Base-by-base conservation (phyloP, 1,140 invertebrate species). In the Neodiprion pinetum region DNA sequence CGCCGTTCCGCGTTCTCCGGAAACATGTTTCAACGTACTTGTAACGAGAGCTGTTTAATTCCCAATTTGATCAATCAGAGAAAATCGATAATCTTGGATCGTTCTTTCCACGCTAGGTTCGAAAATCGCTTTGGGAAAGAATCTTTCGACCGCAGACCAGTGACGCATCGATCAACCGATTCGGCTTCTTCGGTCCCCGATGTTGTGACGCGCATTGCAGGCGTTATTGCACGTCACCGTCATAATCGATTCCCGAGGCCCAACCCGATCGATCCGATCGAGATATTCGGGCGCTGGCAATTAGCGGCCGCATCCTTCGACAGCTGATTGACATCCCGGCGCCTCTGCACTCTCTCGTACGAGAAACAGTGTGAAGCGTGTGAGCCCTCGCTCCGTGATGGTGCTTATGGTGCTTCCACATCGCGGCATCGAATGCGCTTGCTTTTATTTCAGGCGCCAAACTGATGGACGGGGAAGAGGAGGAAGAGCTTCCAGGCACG, bases 241-340 rank as follows among this genome's bases (percentile, higher is more conserved):
- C 78, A 80, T 82, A 83, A 83, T 83, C 81, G 82, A 83, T 83
- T 83, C 78, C 78, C 77, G 73, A 76, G 80, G 77, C 79, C 78
- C 67, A 72, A 72, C 77, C 67, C 78, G 78, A 83, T 81, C 78
- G 80, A 83, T 83, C 82, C 78, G 80, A 83, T 83, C 82, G 78
- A 83, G 82, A 83, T 83, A 81, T 80, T 71, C 80, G 72, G 80
- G 79, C 76, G 67, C 74, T 70, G 53, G 78, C 78, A 82, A 82
- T 82, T 82, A 82, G 81, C 77, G 77, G 80, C 73, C 72, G 11
- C 71, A 74, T 73, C 78, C 74, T 80, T 80, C 79, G 80, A 80
- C 76, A 79, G 72, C 74, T 79, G 77, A 81, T 78, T 76, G 81
- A 82, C 79, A 80, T 77, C 72, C 71, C 77, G 80, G 79, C 80